These are phyloP conservation scores for Synanthedon myopaeformis DNA, from an alignment of 2,888 invertebrate genomes.

Conservation along the genomic window DNA sequence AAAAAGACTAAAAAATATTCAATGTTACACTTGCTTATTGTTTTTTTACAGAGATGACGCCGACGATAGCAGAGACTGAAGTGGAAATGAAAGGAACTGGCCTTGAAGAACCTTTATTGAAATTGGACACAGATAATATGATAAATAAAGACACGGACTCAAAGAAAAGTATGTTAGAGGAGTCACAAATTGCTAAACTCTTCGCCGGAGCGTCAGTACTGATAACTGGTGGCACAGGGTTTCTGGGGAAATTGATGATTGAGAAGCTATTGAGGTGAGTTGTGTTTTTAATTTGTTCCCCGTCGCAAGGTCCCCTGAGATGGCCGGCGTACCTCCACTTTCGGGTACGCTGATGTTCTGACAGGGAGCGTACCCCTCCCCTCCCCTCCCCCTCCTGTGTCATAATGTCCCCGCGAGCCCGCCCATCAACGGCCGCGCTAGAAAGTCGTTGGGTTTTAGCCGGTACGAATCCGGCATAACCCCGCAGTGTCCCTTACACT, in stretches of 20 bases:
- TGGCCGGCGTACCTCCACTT: too few species aligned
- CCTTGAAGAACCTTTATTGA: not conserved
- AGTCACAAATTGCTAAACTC: constrained; percentile 50
- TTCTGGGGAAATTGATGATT: constrained; percentile 92
- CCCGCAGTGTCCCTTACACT: too few species aligned
- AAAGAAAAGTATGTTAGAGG: constrained; percentile 4
- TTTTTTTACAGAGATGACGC: not conserved
- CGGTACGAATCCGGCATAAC: too few species aligned
- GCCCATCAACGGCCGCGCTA: too few species aligned
- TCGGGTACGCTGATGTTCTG: too few species aligned
- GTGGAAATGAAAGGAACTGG: not conserved
- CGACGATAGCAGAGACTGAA: not conserved
- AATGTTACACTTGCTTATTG: too few species aligned
- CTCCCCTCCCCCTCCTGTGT: too few species aligned
- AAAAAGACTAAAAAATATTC: too few species aligned
- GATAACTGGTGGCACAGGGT: constrained; percentile 94
- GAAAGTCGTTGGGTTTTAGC: too few species aligned
- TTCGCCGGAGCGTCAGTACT: constrained; percentile 70
- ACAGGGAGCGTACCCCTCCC: too few species aligned
- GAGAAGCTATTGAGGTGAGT: constrained; percentile 86
- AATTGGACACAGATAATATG: not conserved
- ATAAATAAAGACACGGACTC: not conserved
- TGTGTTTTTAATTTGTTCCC: not conserved
- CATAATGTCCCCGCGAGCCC: too few species aligned
- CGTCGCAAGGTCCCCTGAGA: too few species aligned